phyloP scores from a whole-genome alignment of 37 sponge, comb jelly and placozoan genomes.

The Corticium candelabrum region DNA sequence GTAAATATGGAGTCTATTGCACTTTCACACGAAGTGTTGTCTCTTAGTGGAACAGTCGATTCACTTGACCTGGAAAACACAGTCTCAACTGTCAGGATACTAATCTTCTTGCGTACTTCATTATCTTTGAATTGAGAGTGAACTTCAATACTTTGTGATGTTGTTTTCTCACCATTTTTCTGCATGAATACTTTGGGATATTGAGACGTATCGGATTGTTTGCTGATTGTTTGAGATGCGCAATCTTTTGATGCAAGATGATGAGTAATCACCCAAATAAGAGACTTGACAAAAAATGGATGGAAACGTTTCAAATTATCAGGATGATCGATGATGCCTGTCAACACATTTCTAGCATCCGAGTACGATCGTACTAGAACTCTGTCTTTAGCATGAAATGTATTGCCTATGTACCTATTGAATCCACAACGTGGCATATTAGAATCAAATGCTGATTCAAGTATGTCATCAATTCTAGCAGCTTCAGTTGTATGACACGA shows the following conservation, averaged over 20 bases:
- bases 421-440: neutral
- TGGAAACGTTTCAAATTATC: slow-evolving; percentile 33
- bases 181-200: neutral
- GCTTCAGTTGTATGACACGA: slow-evolving; percentile 86
- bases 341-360: slow-evolving; percentile 69
- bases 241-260: slow-evolving; percentile 3
- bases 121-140: no score
- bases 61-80: no score
- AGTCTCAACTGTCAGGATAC: no score
- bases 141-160: no score
- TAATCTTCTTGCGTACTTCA: no score
- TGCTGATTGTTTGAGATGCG: neutral
- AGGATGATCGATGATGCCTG: slow-evolving; percentile 64
- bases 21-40: no score
- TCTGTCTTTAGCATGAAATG: slow-evolving; percentile 34
- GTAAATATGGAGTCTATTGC: no score
- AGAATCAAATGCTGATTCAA: slow-evolving; percentile 20
- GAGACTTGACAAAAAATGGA: slow-evolving; percentile 23
- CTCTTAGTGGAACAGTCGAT: no score
- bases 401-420: slow-evolving; percentile 26
- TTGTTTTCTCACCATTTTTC: no score
- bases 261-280: slow-evolving; percentile 37
- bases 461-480: slow-evolving; percentile 51
- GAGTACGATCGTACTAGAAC: slow-evolving; percentile 61
- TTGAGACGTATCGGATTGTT: neutral